phyloP scores from a whole-genome alignment of 2,797 vertebrate genomes.

The Tapera naevia region DNA sequence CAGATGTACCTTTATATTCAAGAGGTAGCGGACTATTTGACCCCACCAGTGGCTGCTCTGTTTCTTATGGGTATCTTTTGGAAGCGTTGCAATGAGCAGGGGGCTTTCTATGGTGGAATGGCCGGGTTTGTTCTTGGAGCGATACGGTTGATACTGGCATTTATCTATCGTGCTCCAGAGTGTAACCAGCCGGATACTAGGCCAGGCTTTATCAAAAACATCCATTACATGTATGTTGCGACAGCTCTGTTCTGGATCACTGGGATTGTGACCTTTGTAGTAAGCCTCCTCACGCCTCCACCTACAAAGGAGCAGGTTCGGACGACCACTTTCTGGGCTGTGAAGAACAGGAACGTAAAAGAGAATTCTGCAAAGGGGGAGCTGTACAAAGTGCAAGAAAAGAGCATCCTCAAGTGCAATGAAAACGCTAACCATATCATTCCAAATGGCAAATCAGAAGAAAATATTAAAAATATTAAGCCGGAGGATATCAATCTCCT shows the following conservation, averaged over 20 bases:
- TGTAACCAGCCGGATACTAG: conserved; percentile 91
- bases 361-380: conserved; percentile 73
- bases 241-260: conserved; percentile 94
- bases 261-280: conserved; percentile 84
- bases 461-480: conserved; percentile 81
- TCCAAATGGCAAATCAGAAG: conserved; percentile 80
- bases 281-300: conserved; percentile 90
- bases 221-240: conserved; percentile 98
- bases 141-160: conserved; percentile 87
- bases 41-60: conserved; percentile 93
- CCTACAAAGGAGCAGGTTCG: conserved; percentile 86
- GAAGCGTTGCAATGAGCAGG: conserved; percentile 94
- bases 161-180: conserved; percentile 89
- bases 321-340: conserved; percentile 92
- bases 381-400: conserved; percentile 75
- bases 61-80: conserved; percentile 97
- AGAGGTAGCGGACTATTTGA: conserved; percentile 96
- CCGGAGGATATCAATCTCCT: conserved; percentile 87
- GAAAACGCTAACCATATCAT: conserved; percentile 69
- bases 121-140: conserved; percentile 88
- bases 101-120: conserved; percentile 96
- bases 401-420: conserved; percentile 72
- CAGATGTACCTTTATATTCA: conserved; percentile 99
- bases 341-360: conserved; percentile 69
- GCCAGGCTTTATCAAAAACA: conserved; percentile 84